Conservation (phyloP, 2,888 invertebrate genomes). For the Metalampra italica region DNA sequence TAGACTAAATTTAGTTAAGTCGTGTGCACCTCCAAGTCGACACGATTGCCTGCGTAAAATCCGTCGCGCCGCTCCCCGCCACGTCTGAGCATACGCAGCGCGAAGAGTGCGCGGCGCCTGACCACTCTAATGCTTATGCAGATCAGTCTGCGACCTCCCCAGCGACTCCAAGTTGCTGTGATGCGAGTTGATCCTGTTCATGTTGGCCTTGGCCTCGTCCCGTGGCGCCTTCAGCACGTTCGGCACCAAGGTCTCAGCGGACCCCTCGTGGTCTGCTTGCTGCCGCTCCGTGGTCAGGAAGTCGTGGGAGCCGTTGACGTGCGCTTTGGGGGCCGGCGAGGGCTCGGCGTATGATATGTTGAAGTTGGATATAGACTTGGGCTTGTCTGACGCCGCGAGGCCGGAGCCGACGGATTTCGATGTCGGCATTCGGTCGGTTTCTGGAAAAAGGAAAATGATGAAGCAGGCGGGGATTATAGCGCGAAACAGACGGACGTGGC, state of each 20-base stretch:
- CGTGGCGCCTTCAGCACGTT: conserved; percentile 23
- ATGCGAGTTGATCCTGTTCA: conserved; percentile 72
- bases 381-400: conserved; percentile 38
- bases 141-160: conserved; percentile 33
- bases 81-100: no score
- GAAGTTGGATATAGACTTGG: conserved; percentile 46
- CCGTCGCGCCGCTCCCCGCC: no score
- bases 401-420: conserved; percentile 53
- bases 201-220: conserved; percentile 68
- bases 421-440: conserved; percentile 37
- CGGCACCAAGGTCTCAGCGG: conserved; percentile 34
- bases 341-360: conserved; percentile 42
- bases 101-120: neutral
- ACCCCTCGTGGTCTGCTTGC: conserved; percentile 33
- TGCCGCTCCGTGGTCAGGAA: conserved; percentile 50
- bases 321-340: conserved; percentile 6
- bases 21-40: no score
- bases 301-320: conserved; percentile 51
- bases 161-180: conserved; percentile 59
- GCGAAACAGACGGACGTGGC: no score
- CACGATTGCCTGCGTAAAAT: no score
- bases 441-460: conserved; percentile 30
- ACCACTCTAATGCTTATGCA: conserved; percentile 18
- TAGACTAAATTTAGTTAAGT: no score
- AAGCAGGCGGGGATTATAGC: no score